These are phyloP conservation scores for Himantopus leucocephalus DNA, from an alignment of 2,113 vertebrate genomes.

Conservation along the genomic window DNA sequence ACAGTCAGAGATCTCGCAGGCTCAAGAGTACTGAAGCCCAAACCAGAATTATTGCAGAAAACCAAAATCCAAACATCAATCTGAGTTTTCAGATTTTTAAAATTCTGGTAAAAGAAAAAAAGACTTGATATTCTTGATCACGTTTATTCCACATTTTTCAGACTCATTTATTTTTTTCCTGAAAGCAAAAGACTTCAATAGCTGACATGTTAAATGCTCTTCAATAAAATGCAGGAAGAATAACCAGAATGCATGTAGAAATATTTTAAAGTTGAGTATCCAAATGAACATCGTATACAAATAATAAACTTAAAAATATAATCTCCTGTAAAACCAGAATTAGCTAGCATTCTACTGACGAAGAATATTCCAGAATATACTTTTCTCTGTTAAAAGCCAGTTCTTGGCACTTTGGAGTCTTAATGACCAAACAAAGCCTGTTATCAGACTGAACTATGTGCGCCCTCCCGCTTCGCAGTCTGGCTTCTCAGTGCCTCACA, in stretches of 20 bases:
- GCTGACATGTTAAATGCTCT: background rate
- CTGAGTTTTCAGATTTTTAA: background rate
- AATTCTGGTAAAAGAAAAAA: background rate
- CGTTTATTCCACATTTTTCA: background rate
- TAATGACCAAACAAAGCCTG: background rate
- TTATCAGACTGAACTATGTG: background rate
- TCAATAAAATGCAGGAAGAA: background rate
- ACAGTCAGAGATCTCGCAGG: constrained; percentile 16
- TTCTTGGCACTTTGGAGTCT: background rate
- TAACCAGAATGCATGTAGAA: background rate
- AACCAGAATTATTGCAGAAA: constrained; percentile 4
- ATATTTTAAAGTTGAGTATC: background rate
- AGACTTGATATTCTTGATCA: background rate
- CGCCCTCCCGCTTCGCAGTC: background rate
- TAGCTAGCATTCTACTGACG: background rate
- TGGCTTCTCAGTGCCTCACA: background rate
- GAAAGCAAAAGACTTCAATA: background rate
- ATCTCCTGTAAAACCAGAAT: background rate
- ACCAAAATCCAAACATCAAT: background rate
- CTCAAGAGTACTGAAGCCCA: background rate
- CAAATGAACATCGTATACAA: background rate
- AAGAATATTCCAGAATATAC: background rate
- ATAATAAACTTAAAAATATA: background rate
- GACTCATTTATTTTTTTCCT: background rate
- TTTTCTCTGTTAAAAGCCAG: background rate